phyloP scores from a whole-genome alignment of 1,140 invertebrate genomes.

The Triops longicaudatus region DNA sequence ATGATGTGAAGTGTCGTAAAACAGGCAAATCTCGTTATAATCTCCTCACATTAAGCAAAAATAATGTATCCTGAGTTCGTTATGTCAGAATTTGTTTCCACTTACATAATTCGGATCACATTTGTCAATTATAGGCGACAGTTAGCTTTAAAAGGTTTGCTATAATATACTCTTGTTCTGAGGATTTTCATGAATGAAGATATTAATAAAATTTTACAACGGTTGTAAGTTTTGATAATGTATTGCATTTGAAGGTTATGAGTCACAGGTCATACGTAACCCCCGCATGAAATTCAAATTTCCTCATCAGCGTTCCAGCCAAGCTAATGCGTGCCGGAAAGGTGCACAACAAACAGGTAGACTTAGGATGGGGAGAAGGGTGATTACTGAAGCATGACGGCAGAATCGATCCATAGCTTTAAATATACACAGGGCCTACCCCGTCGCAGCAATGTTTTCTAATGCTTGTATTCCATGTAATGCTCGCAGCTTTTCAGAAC shows the following conservation, averaged over 20 bases:
- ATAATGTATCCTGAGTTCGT: no score
- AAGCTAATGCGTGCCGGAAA: neutral
- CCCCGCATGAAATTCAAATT: neutral
- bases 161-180: no score
- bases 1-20: no score
- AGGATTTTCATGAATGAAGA: no score
- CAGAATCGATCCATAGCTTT: neutral
- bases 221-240: neutral
- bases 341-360: neutral
- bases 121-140: no score
- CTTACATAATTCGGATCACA: no score
- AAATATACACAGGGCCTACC: neutral
- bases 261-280: neutral
- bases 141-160: no score
- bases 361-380: neutral
- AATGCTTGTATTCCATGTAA: neutral
- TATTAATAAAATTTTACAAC: no score
- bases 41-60: no score
- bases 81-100: no score
- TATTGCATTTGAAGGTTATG: neutral
- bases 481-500: neutral
- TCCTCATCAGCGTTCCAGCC: neutral
- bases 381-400: neutral
- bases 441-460: neutral
- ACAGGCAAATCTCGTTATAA: no score